A percentile compares a stretch with the other conserved stretches of the same genome.
phyloP scores from a whole-genome alignment of 2,888 invertebrate species.

The Mythimna lalbum region DNA sequence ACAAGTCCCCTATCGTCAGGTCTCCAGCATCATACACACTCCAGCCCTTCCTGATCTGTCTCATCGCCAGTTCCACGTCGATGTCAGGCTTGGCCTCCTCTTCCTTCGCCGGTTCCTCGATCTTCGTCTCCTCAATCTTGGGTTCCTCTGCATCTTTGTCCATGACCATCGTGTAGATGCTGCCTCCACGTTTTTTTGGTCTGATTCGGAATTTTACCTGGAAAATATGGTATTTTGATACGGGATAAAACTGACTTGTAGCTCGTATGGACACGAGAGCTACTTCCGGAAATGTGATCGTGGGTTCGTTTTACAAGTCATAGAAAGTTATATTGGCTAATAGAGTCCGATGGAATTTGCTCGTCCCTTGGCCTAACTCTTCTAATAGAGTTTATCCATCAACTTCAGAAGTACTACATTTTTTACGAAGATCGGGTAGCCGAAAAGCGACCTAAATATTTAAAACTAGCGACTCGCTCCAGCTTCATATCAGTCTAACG shows the following conservation, averaged over 20 bases:
- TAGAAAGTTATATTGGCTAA: too few species aligned
- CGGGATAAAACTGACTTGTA: neutral
- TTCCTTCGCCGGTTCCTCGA: conserved; percentile 66
- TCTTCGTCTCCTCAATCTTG: conserved; percentile 65
- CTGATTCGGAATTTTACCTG: conserved; percentile 85
- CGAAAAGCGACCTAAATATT: too few species aligned
- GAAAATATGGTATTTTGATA: neutral
- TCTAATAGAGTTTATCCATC: too few species aligned
- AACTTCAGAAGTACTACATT: too few species aligned
- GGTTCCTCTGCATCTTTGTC: conserved; percentile 72
- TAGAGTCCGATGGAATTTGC: too few species aligned
- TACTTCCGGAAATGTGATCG: too few species aligned
- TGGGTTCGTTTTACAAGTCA: too few species aligned
- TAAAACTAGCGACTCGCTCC: too few species aligned
- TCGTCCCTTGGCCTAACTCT: too few species aligned
- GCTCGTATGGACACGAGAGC: too few species aligned
- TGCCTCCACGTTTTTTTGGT: conserved; percentile 85
- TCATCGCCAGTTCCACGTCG: conserved; percentile 80
- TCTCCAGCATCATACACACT: conserved; percentile 94
- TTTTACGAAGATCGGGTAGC: too few species aligned
- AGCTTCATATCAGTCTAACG: too few species aligned
- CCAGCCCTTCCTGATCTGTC: conserved; percentile 93
- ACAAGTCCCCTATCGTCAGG: conserved; percentile 97
- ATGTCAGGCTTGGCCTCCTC: conserved; percentile 73
- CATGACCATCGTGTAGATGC: conserved; percentile 80